Conservation (phyloP, 2,888 invertebrate genomes). For the Tachina lurida region DNA sequence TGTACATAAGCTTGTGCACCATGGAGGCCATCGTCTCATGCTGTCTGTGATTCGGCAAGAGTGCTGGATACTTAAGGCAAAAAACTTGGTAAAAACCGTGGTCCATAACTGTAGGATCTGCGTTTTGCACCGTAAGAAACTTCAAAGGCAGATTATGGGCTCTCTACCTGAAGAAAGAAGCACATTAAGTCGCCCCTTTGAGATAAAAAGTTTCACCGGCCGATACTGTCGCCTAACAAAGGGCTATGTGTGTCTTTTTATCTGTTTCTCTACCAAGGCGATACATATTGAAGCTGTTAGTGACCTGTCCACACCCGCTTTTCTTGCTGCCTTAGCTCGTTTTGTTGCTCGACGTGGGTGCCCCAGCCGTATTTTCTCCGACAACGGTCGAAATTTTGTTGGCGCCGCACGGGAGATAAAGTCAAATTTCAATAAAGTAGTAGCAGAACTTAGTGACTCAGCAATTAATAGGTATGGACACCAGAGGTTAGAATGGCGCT, state of each 20-base stretch:
- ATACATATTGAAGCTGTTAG: not conserved
- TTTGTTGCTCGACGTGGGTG: slow-evolving; percentile 8
- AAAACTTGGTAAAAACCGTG: not conserved
- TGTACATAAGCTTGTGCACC: not conserved
- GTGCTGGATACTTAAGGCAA: not conserved
- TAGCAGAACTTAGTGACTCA: not conserved
- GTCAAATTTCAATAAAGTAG: not conserved
- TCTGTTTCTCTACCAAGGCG: not conserved
- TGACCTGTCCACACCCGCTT: not conserved
- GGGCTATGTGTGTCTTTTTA: not conserved
- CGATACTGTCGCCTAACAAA: not conserved
- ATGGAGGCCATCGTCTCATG: not conserved
- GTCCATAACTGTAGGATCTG: slow-evolving; percentile 9
- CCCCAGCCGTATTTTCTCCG: not conserved
- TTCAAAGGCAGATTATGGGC: slow-evolving; percentile 7
- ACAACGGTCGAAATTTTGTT: slow-evolving; percentile 15
- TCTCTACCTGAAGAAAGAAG: not conserved
- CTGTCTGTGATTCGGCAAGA: not conserved
- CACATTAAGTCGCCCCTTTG: not conserved
- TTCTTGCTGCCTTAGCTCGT: not conserved
- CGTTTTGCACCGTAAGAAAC: not conserved
- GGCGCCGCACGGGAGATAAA: slow-evolving; percentile 1
- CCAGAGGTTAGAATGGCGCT: not conserved
- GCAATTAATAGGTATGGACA: slow-evolving; percentile 1
- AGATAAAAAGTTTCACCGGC: not conserved